A percentile compares a stretch with the other conserved stretches of the same genome.
These are phyloP conservation scores for Ptilonorhynchus violaceus DNA, from an alignment of 2,113 vertebrate genomes.

Conservation along the genomic window DNA sequence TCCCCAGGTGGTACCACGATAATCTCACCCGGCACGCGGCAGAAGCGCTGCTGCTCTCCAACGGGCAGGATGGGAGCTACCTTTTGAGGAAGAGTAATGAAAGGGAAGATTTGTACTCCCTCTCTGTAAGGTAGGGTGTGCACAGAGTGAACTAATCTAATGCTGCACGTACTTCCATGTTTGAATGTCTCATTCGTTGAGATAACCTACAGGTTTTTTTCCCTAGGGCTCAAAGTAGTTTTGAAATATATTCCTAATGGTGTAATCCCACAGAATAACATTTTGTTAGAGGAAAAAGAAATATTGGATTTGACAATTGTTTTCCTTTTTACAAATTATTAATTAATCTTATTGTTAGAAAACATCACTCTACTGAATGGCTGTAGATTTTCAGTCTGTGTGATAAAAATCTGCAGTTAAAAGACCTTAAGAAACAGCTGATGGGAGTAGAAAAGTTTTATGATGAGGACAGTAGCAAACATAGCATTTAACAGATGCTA, in stretches of 20 bases:
- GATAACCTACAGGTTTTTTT: not conserved
- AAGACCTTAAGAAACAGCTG: not conserved
- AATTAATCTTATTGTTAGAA: not conserved
- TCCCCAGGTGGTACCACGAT: conserved; percentile 89
- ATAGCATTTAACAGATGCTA: not conserved
- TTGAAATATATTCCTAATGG: not conserved
- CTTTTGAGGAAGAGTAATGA: conserved; percentile 90
- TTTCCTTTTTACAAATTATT: not conserved
- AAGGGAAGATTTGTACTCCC: conserved; percentile 76
- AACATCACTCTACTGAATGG: not conserved
- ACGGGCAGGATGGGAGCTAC: conserved; percentile 90
- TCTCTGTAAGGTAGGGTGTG: conserved; percentile 86
- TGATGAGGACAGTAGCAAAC: not conserved
- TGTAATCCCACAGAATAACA: not conserved
- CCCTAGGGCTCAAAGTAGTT: not conserved
- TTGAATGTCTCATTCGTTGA: not conserved
- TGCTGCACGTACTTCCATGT: not conserved
- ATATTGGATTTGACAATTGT: not conserved
- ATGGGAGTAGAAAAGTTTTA: not conserved
- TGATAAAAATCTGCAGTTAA: not conserved
- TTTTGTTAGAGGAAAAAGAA: not conserved
- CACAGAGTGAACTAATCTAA: not conserved
- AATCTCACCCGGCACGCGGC: conserved; percentile 88
- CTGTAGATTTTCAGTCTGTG: not conserved
- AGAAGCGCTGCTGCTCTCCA: conserved; percentile 91